phyloP scores from a whole-genome alignment of 2,888 invertebrate species.

The Meta bourneti region DNA sequence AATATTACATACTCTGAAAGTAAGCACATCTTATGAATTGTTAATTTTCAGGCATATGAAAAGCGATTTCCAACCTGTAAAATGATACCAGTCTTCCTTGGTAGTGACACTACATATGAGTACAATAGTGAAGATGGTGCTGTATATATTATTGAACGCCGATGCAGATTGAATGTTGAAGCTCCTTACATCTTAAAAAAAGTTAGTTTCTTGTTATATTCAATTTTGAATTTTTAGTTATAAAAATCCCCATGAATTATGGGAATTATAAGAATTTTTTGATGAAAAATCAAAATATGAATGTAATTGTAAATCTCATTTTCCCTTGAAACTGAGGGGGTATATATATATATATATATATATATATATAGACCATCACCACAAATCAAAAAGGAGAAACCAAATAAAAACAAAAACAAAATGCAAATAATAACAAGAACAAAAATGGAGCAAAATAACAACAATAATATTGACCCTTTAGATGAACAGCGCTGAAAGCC shows the following conservation, averaged over 20 bases:
- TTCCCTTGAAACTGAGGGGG: too few species aligned
- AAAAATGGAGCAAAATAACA: too few species aligned
- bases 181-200: constrained; percentile 97
- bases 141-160: constrained; percentile 88
- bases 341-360: too few species aligned
- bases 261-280: not conserved
- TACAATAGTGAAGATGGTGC: constrained; percentile 89
- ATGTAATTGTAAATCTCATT: too few species aligned
- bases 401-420: too few species aligned
- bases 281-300: not conserved
- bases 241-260: not conserved
- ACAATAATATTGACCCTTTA: too few species aligned
- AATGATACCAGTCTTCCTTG: constrained; percentile 95
- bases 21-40: not conserved
- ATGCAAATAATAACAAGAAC: too few species aligned
- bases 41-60: constrained; percentile 90
- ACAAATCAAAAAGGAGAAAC: too few species aligned
- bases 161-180: constrained; percentile 94
- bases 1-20: too few species aligned
- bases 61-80: constrained; percentile 95
- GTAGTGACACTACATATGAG: constrained; percentile 90
- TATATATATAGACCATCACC: too few species aligned
- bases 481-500: too few species aligned
- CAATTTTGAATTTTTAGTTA: not conserved
- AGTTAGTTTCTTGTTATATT: constrained; percentile 82